phyloP scores from a whole-genome alignment of 2,888 invertebrate species.

The Aspidiotus rigidus region DNA sequence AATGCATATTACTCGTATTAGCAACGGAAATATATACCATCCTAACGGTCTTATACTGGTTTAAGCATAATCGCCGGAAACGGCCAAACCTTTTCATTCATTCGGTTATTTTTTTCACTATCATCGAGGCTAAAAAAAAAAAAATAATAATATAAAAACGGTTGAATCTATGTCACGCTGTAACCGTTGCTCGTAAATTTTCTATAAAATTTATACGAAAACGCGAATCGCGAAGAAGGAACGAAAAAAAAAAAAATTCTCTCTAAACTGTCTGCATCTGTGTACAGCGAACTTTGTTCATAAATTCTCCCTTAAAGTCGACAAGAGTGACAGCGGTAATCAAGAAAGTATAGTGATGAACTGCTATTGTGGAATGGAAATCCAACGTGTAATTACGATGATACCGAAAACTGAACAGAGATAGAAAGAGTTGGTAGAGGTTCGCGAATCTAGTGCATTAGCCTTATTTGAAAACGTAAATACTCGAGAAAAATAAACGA shows the following conservation, averaged over 20 bases:
- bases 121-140: neutral
- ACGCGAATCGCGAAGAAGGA: no score
- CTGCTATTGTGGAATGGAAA: neutral
- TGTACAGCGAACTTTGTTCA: conserved; percentile 7
- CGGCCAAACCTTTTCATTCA: neutral
- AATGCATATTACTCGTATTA: neutral
- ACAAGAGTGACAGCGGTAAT: neutral
- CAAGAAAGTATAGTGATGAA: neutral
- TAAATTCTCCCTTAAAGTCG: conserved; percentile 7
- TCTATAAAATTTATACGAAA: conserved; percentile 6
- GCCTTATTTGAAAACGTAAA: no score
- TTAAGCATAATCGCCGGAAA: conserved; percentile 9
- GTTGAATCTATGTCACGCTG: conserved; percentile 2
- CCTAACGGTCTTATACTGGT: conserved; percentile 10
- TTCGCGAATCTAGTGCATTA: no score
- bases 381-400: conserved; percentile 9
- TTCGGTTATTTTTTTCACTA: neutral
- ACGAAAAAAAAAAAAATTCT: neutral
- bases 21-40: neutral
- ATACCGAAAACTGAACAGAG: neutral
- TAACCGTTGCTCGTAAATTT: conserved; percentile 7
- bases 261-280: neutral
- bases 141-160: neutral
- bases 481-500: no score
- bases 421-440: no score